Conservation (phyloP, 2,113 vertebrate species). For the Parotia lawesii region DNA sequence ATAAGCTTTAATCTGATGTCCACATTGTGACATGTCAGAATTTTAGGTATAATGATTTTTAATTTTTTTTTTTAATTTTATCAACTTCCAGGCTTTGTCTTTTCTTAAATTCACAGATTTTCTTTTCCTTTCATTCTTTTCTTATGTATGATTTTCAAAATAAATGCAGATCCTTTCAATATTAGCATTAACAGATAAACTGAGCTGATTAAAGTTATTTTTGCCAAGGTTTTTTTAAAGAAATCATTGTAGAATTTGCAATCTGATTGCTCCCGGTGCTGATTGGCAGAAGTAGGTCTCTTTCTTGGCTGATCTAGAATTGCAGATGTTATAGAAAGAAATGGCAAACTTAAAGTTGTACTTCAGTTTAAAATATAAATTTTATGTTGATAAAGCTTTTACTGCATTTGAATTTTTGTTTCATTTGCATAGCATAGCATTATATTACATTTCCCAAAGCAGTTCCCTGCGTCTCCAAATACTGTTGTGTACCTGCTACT, state of each 20-base stretch:
- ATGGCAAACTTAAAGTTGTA: not conserved
- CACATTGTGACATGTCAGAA: not conserved
- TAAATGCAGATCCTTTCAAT: not conserved
- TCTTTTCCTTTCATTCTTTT: not conserved
- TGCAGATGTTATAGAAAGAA: not conserved
- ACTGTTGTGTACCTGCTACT: not conserved
- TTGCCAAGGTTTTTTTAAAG: not conserved
- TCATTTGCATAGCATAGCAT: not conserved
- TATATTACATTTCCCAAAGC: not conserved
- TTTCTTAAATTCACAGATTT: not conserved
- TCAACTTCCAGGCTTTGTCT: not conserved
- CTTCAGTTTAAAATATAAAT: not conserved
- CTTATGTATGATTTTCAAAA: not conserved
- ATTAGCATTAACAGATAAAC: constrained; percentile 3
- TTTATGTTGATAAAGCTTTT: not conserved
- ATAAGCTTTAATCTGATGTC: not conserved
- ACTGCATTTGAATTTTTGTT: not conserved
- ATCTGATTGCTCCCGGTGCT: not conserved
- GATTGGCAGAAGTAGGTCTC: not conserved
- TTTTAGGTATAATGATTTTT: not conserved
- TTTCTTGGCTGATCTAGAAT: not conserved
- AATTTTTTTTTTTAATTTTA: not conserved
- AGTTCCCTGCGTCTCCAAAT: not conserved
- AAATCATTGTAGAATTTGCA: not conserved
- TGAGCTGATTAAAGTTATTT: constrained; percentile 9